Evolutionary conservation across 2,888 invertebrate genomes (phyloP), one percentile per base, ranked within the genome.

Genomic region (Cheilosia variabilis): DNA sequence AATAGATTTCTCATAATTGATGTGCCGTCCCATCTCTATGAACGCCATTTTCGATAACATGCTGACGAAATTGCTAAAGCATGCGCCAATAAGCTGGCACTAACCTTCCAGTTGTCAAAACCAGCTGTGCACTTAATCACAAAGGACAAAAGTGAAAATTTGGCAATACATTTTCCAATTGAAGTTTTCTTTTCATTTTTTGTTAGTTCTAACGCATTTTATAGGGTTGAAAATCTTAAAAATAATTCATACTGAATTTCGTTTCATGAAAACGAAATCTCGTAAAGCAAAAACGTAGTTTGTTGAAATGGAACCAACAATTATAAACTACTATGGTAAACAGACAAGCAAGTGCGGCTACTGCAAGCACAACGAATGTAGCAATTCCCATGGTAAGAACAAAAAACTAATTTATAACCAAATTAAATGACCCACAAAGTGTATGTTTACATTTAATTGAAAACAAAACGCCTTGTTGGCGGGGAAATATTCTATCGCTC

Each of bases 271-370:
- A 41, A 31, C 60, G 19, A 34, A 41, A 10, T 27, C 34, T 58
- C 19, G 19, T 10, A 45, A 60, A n/a, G 10, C 17, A 13, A 45
- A 50, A 4, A 24, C 17, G n/a, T 45, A 50, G 34, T 22, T 31
- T 55, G 27, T 37, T 24, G 57, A 73, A 55, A 90, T 90, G 90
- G 88, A 88, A 78, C 73, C 84, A 41, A 90, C 91, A 87, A 88
- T 90, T 80, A 89, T 91, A 65, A 87, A 90, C 57, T 91, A 91
- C 87, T 91, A 87, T 87, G 91, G 91, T 2, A 81, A 88, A 69
- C 91, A 91, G 83, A 87, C 66, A 4, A 84, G 87, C 83, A 91
- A 88, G 84, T 91, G 91, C 77, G 91, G 91, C 72, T 91, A 91
- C 71, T 91, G 91, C 82, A 89, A 90, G 31, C 90, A 89, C 10